phyloP scores from a whole-genome alignment of 2,888 invertebrate species.

The Pasiphila rectangulata region DNA sequence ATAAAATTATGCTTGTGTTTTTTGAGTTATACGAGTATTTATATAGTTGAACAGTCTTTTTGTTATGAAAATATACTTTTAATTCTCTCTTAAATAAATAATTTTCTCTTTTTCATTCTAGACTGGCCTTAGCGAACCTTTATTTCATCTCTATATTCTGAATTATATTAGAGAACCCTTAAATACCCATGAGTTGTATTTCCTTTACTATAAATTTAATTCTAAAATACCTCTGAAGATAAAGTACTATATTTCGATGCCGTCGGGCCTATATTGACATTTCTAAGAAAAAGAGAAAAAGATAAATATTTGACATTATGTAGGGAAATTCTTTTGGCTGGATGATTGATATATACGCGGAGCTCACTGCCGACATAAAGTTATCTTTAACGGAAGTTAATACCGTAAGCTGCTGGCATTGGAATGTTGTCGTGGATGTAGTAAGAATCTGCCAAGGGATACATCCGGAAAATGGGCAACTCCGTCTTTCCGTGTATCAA shows the following conservation, averaged over 20 bases:
- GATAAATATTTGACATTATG: slow-evolving; percentile 65
- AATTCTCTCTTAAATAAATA: slow-evolving; percentile 11
- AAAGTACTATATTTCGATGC: slow-evolving; percentile 54
- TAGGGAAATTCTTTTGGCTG: slow-evolving; percentile 48
- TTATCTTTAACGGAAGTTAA: too few species aligned
- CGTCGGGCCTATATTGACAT: slow-evolving; percentile 59
- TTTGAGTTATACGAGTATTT: neutral
- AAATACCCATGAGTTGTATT: slow-evolving; percentile 39
- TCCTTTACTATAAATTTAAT: slow-evolving; percentile 52
- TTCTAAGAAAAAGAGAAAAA: slow-evolving; percentile 52
- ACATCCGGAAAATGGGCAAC: too few species aligned
- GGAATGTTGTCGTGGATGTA: too few species aligned
- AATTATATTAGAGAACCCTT: slow-evolving; percentile 15
- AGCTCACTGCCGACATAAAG: slow-evolving; percentile 43
- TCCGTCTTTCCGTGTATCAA: too few species aligned
- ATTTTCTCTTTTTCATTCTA: slow-evolving; percentile 17
- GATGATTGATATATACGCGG: slow-evolving; percentile 58
- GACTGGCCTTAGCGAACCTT: too few species aligned
- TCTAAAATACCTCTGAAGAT: slow-evolving; percentile 51
- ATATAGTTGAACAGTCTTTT: neutral
- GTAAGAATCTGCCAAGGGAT: too few species aligned
- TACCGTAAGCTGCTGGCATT: too few species aligned
- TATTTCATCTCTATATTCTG: too few species aligned
- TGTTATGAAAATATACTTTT: neutral
- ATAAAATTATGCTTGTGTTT: neutral